Base-by-base conservation (phyloP, 2,888 invertebrate species). In the Microctonus hyperodae region DNA sequence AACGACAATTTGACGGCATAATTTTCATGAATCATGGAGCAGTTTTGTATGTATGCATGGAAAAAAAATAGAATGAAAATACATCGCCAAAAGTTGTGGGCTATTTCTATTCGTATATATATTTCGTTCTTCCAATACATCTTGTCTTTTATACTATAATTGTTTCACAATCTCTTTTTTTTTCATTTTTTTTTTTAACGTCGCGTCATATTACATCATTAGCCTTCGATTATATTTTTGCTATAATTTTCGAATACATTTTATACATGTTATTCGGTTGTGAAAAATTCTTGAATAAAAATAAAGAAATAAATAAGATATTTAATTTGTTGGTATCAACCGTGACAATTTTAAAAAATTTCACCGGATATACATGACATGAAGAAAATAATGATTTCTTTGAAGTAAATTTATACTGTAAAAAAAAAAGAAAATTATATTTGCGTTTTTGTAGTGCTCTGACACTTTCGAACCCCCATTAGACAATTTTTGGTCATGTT, bases 401-500 rank as follows among this genome's bases (percentile, higher is more conserved):
- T n/a, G n/a, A n/a, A n/a, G n/a, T n/a, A n/a, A n/a, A n/a, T n/a
- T n/a, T n/a, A n/a, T n/a, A n/a, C n/a, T n/a, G n/a, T n/a, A n/a
- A n/a, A n/a, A n/a, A n/a, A n/a, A n/a, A n/a, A n/a, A n/a, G n/a
- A n/a, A n/a, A n/a, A n/a, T n/a, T n/a, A n/a, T n/a, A n/a, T n/a
- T n/a, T n/a, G n/a, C n/a, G n/a, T n/a, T n/a, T n/a, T n/a, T n/a
- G n/a, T n/a, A n/a, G n/a, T n/a, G n/a, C n/a, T n/a, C n/a, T n/a
- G n/a, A n/a, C n/a, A n/a, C n/a, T n/a, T n/a, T n/a, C n/a, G n/a
- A 62, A 67, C 51, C 58, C 63, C 44, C 28, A 53, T n/a, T 62
- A 53, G 61, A 65, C 48, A 66, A 62, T 66, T 60, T 25, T 33
- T 50, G 31, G 37, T 35, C n/a, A 31, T 20, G 33, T 20, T 40